Base-by-base conservation (phyloP, 2,888 invertebrate species). In the Drosophila paracracens region DNA sequence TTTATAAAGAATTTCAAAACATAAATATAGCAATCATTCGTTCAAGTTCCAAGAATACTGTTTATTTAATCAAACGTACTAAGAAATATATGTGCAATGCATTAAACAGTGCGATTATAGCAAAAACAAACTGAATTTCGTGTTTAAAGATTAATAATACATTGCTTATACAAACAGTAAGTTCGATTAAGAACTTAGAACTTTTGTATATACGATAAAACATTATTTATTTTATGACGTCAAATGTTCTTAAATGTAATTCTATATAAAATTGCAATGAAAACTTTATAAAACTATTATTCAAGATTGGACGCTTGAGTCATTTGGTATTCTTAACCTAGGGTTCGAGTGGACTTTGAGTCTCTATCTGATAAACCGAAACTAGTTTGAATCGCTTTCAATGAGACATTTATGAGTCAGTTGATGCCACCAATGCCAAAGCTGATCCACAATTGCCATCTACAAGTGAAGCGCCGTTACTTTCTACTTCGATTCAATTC, bases 321-420 rank as follows among this genome's bases (percentile, higher is more conserved):
- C 78, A 78, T 71, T 25, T 16, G 29, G 35, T 43, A 60, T 54
- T 61, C 59, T 76, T 65, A 65, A 68, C 66, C 68, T 36, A n/a
- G 56, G 35, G 51, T 56, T 33, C 62, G 40, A 46, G 16, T 43
- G 38, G 65, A 72, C 73, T 62, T 60, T 67, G 40, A 43, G 25
- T 46, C 2, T 13, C n/a, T 27, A 11, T 27, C 46, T 33, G 33
- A 40, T 72, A 70, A 74, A 72, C 40, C 51, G 74, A 75, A 89
- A 75, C 89, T 84, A 73, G 78, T 87, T 84, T 64, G 59, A 70
- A 68, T 65, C 40, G 76, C 69, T 57, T 58, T 57, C 48, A 52
- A 61, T 69, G 70, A 82, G 54, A 60, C 70, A 72, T 61, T 57
- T 63, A 64, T 70, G 80, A 81, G 40, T 77, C 69, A 71, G 10